Evolutionary conservation across 2,888 invertebrate species (phyloP).

Genomic region (Xestobium rufovillosum): DNA sequence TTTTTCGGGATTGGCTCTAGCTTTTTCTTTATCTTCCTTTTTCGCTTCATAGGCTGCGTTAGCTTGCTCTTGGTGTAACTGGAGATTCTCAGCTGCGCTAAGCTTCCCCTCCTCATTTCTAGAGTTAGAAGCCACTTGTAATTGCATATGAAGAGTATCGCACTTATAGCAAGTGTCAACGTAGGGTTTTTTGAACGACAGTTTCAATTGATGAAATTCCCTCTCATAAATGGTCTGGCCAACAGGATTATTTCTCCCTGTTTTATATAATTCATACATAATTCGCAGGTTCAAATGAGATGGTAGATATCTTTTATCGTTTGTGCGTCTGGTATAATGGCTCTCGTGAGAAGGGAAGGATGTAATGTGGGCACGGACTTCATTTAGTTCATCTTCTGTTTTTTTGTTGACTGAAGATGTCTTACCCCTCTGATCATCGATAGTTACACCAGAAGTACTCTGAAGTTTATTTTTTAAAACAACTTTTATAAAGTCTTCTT

Average conservation of each 20-base stretch:
- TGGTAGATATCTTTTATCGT: constrained; percentile 11
- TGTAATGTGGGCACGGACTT: constrained; percentile 14
- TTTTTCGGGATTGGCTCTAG: constrained; percentile 3
- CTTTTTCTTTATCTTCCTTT: constrained; percentile 5
- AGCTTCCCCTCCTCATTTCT: too few species aligned
- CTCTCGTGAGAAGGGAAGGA: constrained; percentile 17
- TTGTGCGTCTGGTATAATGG: constrained; percentile 13
- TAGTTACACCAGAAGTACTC: neutral
- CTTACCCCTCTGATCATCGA: constrained; percentile 13
- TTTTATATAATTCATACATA: constrained; percentile 16
- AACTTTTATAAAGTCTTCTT: constrained; percentile 20
- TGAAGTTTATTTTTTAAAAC: constrained; percentile 13
- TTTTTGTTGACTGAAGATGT: too few species aligned
- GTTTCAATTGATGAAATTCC: constrained; percentile 16
- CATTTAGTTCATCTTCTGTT: constrained; percentile 6
- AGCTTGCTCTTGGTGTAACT: neutral
- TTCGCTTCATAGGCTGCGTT: constrained; percentile 11
- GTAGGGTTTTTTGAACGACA: constrained; percentile 16
- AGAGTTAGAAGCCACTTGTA: constrained; percentile 1
- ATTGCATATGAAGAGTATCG: constrained; percentile 8
- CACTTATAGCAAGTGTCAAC: constrained; percentile 18
- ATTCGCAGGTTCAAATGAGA: constrained; percentile 7
- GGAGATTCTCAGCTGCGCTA: too few species aligned
- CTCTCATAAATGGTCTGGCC: constrained; percentile 12
- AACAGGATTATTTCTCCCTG: constrained; percentile 8